Base-by-base conservation (phyloP, 2,888 invertebrate species). In the Chaitophorus viminalis region DNA sequence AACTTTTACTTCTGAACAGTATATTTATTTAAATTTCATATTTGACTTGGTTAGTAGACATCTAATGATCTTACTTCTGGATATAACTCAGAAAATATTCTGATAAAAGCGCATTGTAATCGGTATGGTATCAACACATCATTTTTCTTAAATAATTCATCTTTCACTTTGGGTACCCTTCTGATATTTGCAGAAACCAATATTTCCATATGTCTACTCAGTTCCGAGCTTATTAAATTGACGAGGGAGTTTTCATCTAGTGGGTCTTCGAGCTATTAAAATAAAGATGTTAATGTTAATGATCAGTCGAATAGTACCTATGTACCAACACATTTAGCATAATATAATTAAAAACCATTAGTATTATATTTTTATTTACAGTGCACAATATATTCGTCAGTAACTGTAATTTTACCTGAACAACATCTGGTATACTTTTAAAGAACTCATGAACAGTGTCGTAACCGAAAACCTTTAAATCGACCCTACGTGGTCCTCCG, bases 91-190 rank as follows among this genome's bases (percentile, higher is more conserved):
- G 29, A 2, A 39, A 86, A 72, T 39, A 86, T 60, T 72, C 86
- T 78, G 4, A 86, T 86, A 70, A 86, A 86, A 29, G 86, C 86
- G 39, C 86, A 86, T 36, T 86, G 86, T 29, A 52, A 39, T 54
- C 70, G 52, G 39, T 86, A 86, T 14, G 77, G 86, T 14, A 86
- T 0, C 21, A 79, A 8, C 25, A 86, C 21, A 11, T 86, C 72
- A 17, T 52, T n/a, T n/a, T n/a, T 54, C 3, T 36, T 18, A 36
- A 29, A n/a, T 5, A 72, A 14, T 36, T 72, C 70, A 29, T 33
- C 25, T 60, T 79, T 78, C 5, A 21, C 6, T 54, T 17, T 25
- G 21, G 46, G 52, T 31, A 79, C 78, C 9, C 54, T 86, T 72
- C 36, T 52, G 29, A 86, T 78, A 36, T 86, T 86, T 21, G 54